Percentiles rank a stretch among this genome's conserved stretches.
phyloP scores from a whole-genome alignment of 1,140 invertebrate species.

The Drosophila orosa region DNA sequence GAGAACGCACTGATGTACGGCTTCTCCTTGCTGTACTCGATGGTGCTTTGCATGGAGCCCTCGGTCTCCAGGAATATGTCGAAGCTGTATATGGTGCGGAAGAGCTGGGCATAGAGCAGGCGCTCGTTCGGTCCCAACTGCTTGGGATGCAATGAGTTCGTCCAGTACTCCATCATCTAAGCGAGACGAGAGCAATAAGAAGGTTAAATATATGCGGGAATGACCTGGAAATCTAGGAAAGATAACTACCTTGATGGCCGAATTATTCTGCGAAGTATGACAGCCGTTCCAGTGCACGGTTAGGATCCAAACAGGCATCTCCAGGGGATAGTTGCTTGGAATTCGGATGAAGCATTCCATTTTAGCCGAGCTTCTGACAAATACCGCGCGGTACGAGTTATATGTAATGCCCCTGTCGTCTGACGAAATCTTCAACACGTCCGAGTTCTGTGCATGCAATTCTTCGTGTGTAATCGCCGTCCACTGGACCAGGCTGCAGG shows the following conservation, averaged over 20 bases:
- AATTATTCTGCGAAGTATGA: conserved; percentile 87
- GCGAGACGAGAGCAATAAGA: neutral
- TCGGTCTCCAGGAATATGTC: conserved; percentile 94
- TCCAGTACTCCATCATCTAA: conserved; percentile 90
- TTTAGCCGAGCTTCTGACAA: conserved; percentile 90
- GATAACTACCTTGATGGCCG: conserved; percentile 88
- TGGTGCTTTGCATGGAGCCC: conserved; percentile 85
- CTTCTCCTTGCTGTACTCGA: conserved; percentile 85
- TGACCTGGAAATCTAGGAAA: no score
- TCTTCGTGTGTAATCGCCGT: conserved; percentile 88
- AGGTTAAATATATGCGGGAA: neutral
- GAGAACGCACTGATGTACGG: conserved; percentile 72
- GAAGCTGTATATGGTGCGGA: conserved; percentile 91
- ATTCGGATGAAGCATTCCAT: conserved; percentile 91
- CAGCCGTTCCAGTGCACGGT: conserved; percentile 89
- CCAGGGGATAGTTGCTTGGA: conserved; percentile 92
- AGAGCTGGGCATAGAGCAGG: conserved; percentile 90
- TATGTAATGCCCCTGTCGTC: conserved; percentile 88
- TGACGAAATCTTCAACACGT: conserved; percentile 85
- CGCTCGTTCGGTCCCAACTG: conserved; percentile 64
- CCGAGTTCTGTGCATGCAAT: conserved; percentile 86
- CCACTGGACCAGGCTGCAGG: conserved; percentile 89
- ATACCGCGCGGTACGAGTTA: conserved; percentile 87
- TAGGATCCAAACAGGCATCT: conserved; percentile 91
- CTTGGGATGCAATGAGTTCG: conserved; percentile 86